Evolutionary conservation across 2,113 vertebrate genomes (phyloP).

Genomic region (Thinocorus orbignyianus): DNA sequence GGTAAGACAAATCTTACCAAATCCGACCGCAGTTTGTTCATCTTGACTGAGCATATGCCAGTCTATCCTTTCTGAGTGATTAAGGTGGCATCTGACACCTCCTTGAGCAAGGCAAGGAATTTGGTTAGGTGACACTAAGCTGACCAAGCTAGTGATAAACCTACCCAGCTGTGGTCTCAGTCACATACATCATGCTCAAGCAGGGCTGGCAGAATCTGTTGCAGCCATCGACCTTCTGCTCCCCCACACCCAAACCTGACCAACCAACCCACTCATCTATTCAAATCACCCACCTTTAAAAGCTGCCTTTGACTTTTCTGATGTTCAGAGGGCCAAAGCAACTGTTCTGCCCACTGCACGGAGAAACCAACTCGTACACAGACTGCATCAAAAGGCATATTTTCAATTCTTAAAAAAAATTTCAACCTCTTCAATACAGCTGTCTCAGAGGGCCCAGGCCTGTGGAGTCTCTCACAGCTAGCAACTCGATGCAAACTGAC

Average conservation of each 20-base stretch:
- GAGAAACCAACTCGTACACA: neutral
- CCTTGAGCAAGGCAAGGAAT: neutral
- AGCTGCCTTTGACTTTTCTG: neutral
- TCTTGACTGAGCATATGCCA: neutral
- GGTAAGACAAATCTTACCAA: neutral
- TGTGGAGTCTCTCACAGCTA: neutral
- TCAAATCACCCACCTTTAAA: neutral
- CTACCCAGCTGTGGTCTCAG: neutral
- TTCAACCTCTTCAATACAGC: neutral
- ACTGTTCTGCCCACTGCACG: neutral
- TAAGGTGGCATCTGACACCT: neutral
- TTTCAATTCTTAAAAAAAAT: neutral
- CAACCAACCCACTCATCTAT: neutral
- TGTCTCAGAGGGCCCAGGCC: neutral
- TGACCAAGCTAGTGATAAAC: neutral
- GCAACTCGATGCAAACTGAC: neutral
- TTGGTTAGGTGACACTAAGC: neutral
- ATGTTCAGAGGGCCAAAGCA: neutral
- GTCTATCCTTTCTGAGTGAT: neutral
- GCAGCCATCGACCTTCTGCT: neutral
- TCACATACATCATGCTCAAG: neutral
- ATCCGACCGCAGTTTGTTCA: neutral
- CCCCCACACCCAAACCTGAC: neutral
- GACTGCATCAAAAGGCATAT: neutral
- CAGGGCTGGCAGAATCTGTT: neutral